phyloP scores from a whole-genome alignment of 64 coral and sea anemone species.

The Porites australiensis region DNA sequence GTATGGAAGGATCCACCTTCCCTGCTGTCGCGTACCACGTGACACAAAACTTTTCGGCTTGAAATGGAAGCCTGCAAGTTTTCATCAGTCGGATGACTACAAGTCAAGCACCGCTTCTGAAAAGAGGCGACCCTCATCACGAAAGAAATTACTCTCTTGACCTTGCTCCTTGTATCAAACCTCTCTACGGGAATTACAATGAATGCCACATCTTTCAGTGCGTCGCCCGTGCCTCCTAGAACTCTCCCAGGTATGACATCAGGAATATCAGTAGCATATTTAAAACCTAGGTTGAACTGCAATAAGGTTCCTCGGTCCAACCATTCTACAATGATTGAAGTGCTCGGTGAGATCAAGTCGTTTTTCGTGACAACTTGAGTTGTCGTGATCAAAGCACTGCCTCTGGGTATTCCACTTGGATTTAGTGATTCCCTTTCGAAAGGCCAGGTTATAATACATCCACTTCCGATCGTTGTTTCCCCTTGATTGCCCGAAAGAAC shows the following conservation, averaged over 20 bases:
- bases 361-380: slow-evolving; percentile 10
- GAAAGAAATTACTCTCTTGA: not conserved
- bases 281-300: not conserved
- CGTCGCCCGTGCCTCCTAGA: not conserved
- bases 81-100: not conserved
- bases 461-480: slow-evolving; percentile 2
- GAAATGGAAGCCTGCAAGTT: not conserved
- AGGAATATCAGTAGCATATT: not conserved
- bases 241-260: not conserved
- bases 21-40: not conserved
- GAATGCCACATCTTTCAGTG: slow-evolving; percentile 5
- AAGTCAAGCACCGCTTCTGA: not conserved
- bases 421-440: not conserved
- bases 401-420: not conserved
- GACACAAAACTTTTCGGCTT: slow-evolving; percentile 3
- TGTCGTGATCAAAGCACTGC: not conserved
- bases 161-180: not conserved
- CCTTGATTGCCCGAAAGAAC: not conserved
- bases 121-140: not conserved
- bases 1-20: not conserved
- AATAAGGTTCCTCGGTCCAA: not conserved
- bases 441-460: not conserved
- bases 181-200: not conserved
- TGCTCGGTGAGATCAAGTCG: not conserved
- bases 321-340: not conserved